Percentiles rank a stretch among this genome's conserved stretches.
phyloP scores from a whole-genome alignment of 2,113 vertebrate genomes.

The Podilymbus podiceps region DNA sequence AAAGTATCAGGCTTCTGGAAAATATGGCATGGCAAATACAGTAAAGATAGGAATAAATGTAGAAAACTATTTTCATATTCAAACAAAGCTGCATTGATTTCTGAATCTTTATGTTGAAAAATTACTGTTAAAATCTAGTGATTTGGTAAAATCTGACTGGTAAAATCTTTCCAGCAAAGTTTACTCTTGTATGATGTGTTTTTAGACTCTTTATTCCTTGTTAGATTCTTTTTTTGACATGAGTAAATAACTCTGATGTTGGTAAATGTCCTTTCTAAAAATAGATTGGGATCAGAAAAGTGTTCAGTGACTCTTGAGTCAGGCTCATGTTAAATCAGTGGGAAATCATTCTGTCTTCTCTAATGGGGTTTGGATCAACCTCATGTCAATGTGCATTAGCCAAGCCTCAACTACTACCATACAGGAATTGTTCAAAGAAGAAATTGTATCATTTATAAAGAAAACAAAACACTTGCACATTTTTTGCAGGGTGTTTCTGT shows the following conservation, averaged over 20 bases:
- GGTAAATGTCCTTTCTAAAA: constrained; percentile 25
- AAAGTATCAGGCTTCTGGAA: not conserved
- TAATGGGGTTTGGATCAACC: not conserved
- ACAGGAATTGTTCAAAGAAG: not conserved
- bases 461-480: not conserved
- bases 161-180: not conserved
- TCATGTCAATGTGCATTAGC: constrained; percentile 10
- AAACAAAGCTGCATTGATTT: not conserved
- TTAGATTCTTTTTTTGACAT: not conserved
- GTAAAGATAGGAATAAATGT: not conserved
- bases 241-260: not conserved
- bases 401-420: not conserved
- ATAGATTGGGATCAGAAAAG: not conserved
- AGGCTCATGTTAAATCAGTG: constrained; percentile 10
- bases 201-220: not conserved
- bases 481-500: not conserved
- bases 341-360: constrained; percentile 34
- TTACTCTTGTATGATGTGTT: not conserved
- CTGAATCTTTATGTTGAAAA: not conserved
- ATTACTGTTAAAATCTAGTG: not conserved
- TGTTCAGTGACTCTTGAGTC: constrained; percentile 7
- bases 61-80: not conserved
- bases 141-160: too few relatives aligned
- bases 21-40: not conserved
- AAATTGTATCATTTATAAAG: not conserved